Evolutionary conservation across 1,140 invertebrate species (phyloP).

Genomic region (Euura saliciscinereae): DNA sequence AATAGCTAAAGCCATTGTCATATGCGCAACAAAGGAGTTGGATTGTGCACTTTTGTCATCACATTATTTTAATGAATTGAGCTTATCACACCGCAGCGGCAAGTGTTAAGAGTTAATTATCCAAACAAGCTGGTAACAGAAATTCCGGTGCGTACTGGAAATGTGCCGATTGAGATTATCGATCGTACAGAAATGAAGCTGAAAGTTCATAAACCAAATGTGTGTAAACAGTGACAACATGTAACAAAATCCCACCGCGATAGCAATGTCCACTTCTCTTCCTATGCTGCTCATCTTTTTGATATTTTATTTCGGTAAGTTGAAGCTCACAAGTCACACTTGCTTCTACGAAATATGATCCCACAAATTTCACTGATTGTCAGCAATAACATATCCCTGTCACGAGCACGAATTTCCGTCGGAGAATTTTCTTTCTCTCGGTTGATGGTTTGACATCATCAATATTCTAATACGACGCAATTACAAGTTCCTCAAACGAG

Average conservation of each 20-base stretch:
- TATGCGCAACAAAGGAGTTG: too few species aligned
- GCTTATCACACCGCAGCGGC: neutral
- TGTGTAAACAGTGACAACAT: conserved; percentile 36
- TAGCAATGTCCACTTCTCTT: conserved; percentile 53
- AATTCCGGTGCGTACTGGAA: neutral
- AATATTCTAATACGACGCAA: too few species aligned
- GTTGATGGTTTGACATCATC: too few species aligned
- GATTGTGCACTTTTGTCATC: neutral
- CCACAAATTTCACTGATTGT: too few species aligned
- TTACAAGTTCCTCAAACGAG: too few species aligned
- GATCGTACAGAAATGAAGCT: neutral
- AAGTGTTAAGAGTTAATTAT: too few species aligned
- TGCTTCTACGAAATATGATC: too few species aligned
- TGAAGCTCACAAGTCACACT: neutral
- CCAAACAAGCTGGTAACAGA: neutral
- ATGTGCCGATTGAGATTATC: too few species aligned
- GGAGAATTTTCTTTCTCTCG: too few species aligned
- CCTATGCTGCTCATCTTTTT: conserved; percentile 45
- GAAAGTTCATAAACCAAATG: conserved; percentile 18
- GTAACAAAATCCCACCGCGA: conserved; percentile 19
- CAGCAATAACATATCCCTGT: too few species aligned
- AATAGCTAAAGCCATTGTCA: too few species aligned
- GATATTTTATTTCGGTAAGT: conserved; percentile 56
- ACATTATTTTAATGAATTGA: conserved; percentile 21
- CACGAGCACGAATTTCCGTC: too few species aligned